phyloP scores from a whole-genome alignment of 2,113 vertebrate genomes.

The Elachura formosa region DNA sequence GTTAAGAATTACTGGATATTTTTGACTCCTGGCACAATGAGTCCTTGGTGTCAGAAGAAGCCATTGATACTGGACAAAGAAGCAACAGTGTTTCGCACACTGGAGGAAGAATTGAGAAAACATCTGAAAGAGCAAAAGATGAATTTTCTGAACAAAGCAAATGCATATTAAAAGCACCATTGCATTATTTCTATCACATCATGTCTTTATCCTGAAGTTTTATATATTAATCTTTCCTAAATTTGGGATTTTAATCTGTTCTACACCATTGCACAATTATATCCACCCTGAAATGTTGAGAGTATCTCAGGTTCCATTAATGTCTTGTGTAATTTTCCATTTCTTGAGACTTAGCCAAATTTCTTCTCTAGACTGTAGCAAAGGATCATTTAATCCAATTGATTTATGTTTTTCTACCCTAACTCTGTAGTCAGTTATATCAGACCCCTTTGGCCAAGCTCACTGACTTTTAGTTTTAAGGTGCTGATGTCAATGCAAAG shows the following conservation, averaged over 20 bases:
- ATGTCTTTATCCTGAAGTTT: neutral
- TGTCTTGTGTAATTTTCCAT: neutral
- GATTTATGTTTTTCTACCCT: conserved; percentile 17
- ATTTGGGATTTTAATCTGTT: conserved; percentile 43
- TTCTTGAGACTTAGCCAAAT: conserved; percentile 24
- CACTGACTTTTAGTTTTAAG: conserved; percentile 21
- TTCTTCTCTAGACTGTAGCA: neutral
- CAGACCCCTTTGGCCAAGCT: neutral
- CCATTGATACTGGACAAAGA: neutral
- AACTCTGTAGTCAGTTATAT: neutral
- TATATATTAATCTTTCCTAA: conserved; percentile 18
- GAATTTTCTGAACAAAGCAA: neutral
- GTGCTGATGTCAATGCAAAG: neutral
- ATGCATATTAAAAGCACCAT: neutral
- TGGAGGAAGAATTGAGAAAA: neutral
- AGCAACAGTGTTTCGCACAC: neutral
- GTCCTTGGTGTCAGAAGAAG: neutral
- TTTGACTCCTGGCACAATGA: neutral
- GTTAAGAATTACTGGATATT: neutral
- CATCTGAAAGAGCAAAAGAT: neutral
- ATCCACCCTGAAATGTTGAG: conserved; percentile 4
- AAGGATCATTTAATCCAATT: neutral
- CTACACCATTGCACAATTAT: conserved; percentile 13
- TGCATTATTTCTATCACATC: neutral
- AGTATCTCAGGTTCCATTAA: conserved; percentile 16